These are phyloP conservation scores for Hyalella azteca DNA, from an alignment of 2,888 invertebrate species.

Conservation along the genomic window DNA sequence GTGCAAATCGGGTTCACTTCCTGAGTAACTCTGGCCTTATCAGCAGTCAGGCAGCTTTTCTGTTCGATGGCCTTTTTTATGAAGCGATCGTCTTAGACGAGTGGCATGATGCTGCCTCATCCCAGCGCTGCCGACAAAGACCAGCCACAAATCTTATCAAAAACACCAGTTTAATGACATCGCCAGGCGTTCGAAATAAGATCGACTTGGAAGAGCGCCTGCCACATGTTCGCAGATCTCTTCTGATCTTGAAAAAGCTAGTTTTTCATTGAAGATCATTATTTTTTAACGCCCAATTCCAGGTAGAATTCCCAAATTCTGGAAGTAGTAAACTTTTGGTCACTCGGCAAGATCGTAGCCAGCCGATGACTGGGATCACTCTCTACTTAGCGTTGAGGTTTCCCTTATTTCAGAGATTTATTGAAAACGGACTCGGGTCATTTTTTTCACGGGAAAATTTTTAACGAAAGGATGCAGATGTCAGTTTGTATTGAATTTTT, in stretches of 20 bases:
- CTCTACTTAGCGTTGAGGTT: background rate
- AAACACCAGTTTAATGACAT: background rate
- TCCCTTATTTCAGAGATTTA: too few species aligned
- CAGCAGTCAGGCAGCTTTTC: constrained; percentile 31
- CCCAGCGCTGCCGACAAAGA: background rate
- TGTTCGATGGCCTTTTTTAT: background rate
- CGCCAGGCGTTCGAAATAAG: background rate
- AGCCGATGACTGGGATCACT: too few species aligned
- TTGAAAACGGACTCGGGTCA: too few species aligned
- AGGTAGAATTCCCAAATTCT: too few species aligned
- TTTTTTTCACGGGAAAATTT: too few species aligned
- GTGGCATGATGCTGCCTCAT: background rate
- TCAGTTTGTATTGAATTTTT: too few species aligned
- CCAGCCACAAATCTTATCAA: constrained; percentile 18
- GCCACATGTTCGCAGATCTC: constrained; percentile 2
- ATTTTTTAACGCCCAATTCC: too few species aligned
- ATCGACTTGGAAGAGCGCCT: background rate
- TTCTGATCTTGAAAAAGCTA: too few species aligned
- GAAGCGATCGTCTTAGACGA: background rate
- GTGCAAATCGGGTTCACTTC: constrained; percentile 17
- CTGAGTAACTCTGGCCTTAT: constrained; percentile 21
- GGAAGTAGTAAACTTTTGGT: too few species aligned
- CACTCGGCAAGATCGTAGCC: too few species aligned
- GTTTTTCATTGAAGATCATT: too few species aligned
- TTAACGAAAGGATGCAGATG: too few species aligned